Percentiles rank a stretch among this genome's conserved stretches.
These are phyloP conservation scores for Camponotus floridanus DNA, from an alignment of 1,140 invertebrate species.

Conservation along the genomic window DNA sequence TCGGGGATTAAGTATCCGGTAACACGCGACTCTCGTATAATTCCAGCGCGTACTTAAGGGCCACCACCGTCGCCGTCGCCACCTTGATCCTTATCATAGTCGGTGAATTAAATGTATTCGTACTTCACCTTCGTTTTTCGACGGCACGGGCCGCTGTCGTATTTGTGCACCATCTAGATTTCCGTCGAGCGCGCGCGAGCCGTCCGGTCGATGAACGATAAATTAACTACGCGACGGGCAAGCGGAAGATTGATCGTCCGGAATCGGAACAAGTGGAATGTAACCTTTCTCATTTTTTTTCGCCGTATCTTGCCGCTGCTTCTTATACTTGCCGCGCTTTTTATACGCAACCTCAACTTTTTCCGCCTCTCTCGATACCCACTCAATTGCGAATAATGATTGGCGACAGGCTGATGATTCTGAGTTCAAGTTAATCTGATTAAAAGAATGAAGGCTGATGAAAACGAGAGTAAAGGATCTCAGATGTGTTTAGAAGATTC, in stretches of 20 bases:
- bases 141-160: neutral
- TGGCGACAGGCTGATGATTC: neutral
- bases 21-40: slow-evolving; percentile 82
- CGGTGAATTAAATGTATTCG: slow-evolving; percentile 66
- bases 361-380: slow-evolving; percentile 20
- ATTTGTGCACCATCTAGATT: slow-evolving; percentile 49
- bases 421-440: neutral
- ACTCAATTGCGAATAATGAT: slow-evolving; percentile 23
- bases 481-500: neutral
- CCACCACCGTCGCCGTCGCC: slow-evolving; percentile 7
- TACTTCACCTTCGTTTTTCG: slow-evolving; percentile 42
- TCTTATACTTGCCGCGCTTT: neutral
- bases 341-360: slow-evolving; percentile 29
- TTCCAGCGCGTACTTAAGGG: slow-evolving; percentile 66
- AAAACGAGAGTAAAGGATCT: neutral
- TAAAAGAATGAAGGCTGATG: neutral
- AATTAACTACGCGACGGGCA: slow-evolving; percentile 64
- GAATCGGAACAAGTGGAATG: slow-evolving; percentile 45
- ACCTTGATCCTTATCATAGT: slow-evolving; percentile 63
- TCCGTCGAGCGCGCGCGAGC: slow-evolving; percentile 26
- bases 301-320: neutral
- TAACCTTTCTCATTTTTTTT: slow-evolving; percentile 20
- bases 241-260: slow-evolving; percentile 63
- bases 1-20: slow-evolving; percentile 76
- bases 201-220: slow-evolving; percentile 68